These are phyloP conservation scores for Dasypogon diadema DNA, from an alignment of 2,888 invertebrate species.

Conservation along the genomic window DNA sequence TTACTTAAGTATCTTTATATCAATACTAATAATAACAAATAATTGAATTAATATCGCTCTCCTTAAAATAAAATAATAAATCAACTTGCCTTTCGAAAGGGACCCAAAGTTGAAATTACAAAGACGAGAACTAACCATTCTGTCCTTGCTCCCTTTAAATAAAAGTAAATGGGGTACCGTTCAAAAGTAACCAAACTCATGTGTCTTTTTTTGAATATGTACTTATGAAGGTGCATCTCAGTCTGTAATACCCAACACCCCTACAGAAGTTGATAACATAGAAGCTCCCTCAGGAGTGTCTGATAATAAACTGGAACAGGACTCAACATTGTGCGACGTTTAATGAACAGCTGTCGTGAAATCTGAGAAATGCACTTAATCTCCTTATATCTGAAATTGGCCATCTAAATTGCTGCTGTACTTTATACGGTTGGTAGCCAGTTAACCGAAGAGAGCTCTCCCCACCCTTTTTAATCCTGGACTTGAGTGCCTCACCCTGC, in stretches of 20 bases:
- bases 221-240: not conserved
- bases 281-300: not conserved
- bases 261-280: not conserved
- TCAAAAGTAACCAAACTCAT: too few relatives aligned
- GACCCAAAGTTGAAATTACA: too few relatives aligned
- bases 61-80: too few relatives aligned
- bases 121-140: too few relatives aligned
- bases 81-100: too few relatives aligned
- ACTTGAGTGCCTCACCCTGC: not conserved
- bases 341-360: constrained; percentile 50
- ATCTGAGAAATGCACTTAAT: constrained; percentile 47
- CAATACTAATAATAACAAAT: too few relatives aligned
- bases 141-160: too few relatives aligned
- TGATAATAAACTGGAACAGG: not conserved
- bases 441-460: not conserved
- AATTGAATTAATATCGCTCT: too few relatives aligned
- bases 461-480: not conserved
- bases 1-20: too few relatives aligned
- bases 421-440: constrained; percentile 34
- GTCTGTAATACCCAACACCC: not conserved
- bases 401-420: constrained; percentile 33
- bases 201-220: too few relatives aligned
- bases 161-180: too few relatives aligned
- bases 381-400: constrained; percentile 43
- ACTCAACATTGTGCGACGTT: constrained; percentile 10